phyloP scores from a whole-genome alignment of 2,113 vertebrate genomes.

The Forbesichthys papilliferus region DNA sequence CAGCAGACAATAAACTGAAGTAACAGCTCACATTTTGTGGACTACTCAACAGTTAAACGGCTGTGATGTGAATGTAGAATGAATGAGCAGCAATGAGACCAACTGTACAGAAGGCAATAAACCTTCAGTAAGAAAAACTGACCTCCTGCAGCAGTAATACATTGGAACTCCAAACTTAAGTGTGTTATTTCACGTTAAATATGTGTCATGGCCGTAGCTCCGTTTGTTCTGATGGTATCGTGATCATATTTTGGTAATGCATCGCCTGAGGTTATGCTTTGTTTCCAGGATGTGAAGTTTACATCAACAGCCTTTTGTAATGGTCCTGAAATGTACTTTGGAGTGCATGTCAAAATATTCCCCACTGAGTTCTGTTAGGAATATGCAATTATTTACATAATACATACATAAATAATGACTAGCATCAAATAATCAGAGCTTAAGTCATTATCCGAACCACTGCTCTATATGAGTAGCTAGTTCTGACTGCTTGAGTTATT shows the following conservation, averaged over 20 bases:
- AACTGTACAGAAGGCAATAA: no score
- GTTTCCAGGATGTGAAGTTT: conserved; percentile 1
- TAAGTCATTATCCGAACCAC: conserved; percentile 20
- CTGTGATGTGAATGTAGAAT: no score
- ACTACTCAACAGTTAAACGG: no score
- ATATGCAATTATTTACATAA: conserved; percentile 24
- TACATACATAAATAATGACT: conserved; percentile 24
- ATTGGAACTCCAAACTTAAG: no score
- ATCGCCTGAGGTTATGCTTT: conserved; percentile 1
- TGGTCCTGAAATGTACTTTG: conserved; percentile 12
- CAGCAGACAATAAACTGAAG: no score
- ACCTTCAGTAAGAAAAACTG: no score
- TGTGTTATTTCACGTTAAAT: no score
- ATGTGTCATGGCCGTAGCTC: background rate
- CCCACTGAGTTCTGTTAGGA: conserved; percentile 11
- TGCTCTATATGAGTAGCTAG: background rate
- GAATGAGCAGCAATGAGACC: no score
- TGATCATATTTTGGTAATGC: background rate
- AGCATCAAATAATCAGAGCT: conserved; percentile 30
- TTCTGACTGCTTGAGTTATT: no score
- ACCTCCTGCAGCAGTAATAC: no score
- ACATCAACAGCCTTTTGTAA: background rate
- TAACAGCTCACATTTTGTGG: no score
- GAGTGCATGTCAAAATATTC: conserved; percentile 23
- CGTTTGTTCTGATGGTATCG: background rate